Base-by-base conservation (phyloP, 1,140 invertebrate species). In the Diplogasteroides magnus region DNA sequence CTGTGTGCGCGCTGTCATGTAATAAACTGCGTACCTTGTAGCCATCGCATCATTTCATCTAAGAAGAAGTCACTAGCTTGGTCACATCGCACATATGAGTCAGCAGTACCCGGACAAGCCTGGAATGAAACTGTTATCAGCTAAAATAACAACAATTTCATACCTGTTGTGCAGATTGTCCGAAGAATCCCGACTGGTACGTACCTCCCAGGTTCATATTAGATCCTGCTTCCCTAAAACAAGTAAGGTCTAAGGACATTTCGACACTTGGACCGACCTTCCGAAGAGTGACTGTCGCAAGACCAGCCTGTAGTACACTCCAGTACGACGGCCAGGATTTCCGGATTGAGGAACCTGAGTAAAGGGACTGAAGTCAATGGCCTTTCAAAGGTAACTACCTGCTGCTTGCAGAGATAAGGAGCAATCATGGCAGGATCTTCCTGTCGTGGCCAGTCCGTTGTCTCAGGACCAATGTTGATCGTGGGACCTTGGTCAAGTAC, bases 331-430 rank as follows among this genome's bases (percentile, higher is more conserved):
- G 28, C 74, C 74, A 15, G 74, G 74, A 29, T 74, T 74, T 55
- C 62, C 68, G 27, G 69, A 37, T 48, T 72, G 70, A 13, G 70
- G 70, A 61, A 74, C 61, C 71, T 48, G 37, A 48, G 6, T 6
- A 19, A 19, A n/a, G 28, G 19, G n/a, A 15, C 2, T 25, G 14
- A 15, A 55, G 11, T n/a, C 19, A 23, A 66, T 66, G 37, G 25
- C 31, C 2, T 11, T 2, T 19, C 2, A n/a, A 27, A 2, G 19
- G 3, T 2, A 19, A 19, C 25, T 25, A 66, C 64, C 64, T 74
- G 73, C 57, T 75, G 74, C 57, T 75, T 75, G 56, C 74, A 75
- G 0, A 75, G 73, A 64, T 75, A 75, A 28, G 74, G 74, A n/a
- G 74, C 74, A 61, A 75, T 75, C 74, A 75, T 75, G 26, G 74